phyloP scores from a whole-genome alignment of 2,888 invertebrate genomes.

The Tipula helvola region DNA sequence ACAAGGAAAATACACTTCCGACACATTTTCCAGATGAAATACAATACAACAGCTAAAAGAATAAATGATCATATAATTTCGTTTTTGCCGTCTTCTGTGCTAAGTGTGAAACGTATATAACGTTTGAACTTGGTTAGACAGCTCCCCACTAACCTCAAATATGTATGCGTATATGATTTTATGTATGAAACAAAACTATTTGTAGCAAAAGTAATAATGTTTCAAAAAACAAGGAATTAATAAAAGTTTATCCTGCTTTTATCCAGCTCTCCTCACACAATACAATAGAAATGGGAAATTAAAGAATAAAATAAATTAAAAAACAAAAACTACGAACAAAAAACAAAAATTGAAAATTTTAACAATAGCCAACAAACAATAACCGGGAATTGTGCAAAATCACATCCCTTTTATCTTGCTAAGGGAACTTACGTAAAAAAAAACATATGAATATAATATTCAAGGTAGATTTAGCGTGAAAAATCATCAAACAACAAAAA shows the following conservation, averaged over 20 bases:
- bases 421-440: background rate
- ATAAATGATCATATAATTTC: too few species aligned
- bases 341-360: background rate
- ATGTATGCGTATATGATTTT: background rate
- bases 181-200: background rate
- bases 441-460: background rate
- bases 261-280: background rate
- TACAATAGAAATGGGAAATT: background rate
- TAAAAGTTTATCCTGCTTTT: background rate
- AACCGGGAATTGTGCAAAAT: background rate
- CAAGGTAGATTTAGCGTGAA: conserved; percentile 4
- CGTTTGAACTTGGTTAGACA: background rate
- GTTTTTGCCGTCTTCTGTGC: too few species aligned
- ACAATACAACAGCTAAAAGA: background rate
- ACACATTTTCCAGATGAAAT: background rate
- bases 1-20: background rate
- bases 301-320: conserved; percentile 4
- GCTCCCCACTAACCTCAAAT: background rate
- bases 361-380: background rate
- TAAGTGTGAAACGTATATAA: too few species aligned
- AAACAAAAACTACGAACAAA: background rate
- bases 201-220: background rate
- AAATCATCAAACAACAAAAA: background rate
- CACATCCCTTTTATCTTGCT: background rate
- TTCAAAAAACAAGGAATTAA: background rate